Percentiles rank a stretch among this genome's conserved stretches.
Evolutionary conservation across 2,113 vertebrate genomes (phyloP).

Genomic region (Myanophis thanlyinensis): DNA sequence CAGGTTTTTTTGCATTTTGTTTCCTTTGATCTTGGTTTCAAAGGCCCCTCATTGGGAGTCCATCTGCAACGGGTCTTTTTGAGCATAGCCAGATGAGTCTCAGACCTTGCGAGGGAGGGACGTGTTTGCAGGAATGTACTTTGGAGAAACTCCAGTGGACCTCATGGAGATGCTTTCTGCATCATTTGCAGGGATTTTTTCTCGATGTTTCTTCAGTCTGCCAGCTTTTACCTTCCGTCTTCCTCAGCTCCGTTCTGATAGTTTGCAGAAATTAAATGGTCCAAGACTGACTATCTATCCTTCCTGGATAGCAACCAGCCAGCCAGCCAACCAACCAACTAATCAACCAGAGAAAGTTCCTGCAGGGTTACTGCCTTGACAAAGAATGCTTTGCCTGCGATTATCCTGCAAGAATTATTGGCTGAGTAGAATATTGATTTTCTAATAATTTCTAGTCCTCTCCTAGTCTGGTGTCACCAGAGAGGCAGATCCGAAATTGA

Average conservation of each 20-base stretch:
- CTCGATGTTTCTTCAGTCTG: background rate
- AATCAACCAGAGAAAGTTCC: background rate
- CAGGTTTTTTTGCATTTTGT: rapidly evolving
- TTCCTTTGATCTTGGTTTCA: background rate
- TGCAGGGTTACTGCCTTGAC: background rate
- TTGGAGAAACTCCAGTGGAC: background rate
- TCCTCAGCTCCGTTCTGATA: background rate
- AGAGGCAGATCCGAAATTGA: conserved; percentile 62
- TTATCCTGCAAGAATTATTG: conserved; percentile 31
- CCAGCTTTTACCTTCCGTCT: background rate
- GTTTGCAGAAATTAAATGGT: background rate
- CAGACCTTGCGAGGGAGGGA: background rate
- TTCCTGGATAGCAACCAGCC: background rate
- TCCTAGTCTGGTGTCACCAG: conserved; percentile 42
- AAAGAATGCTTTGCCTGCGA: rapidly evolving
- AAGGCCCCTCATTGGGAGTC: rapidly evolving
- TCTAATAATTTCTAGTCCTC: conserved; percentile 49
- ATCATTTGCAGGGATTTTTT: background rate
- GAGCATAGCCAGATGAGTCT: background rate
- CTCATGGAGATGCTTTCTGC: background rate
- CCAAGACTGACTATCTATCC: background rate
- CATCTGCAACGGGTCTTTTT: rapidly evolving
- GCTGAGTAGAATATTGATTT: conserved; percentile 44
- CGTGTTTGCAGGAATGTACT: background rate
- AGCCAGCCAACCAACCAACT: background rate